Evolutionary conservation across 2,888 invertebrate genomes (phyloP), one percentile per base, ranked within the genome.

Genomic region (Tiphia femorata): DNA sequence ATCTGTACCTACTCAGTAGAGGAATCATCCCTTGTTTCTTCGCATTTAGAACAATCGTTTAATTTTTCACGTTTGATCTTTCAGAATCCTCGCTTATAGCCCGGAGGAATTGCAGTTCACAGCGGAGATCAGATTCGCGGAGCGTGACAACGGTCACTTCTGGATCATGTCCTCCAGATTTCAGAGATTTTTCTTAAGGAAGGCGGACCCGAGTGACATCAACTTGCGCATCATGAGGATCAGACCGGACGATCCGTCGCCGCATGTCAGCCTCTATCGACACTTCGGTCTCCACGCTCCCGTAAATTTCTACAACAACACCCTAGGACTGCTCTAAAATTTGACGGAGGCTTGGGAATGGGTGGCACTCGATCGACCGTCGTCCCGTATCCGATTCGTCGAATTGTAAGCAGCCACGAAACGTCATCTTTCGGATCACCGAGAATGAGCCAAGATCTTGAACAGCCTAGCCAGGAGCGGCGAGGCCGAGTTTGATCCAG

Each of bases 151-250:
- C 29, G 90, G 89, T 5, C 88, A 88, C 44, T 78, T 94, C n/a
- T 95, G 93, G 90, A 85, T 88, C 3, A 84, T 94, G 27, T 88
- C 92, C 1, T 90, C 92, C 0, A 88, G 91, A 55, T 93, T 94
- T 86, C 94, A 95, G 74, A 91, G 91, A 70, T 94, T 90, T 86
- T 93, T 93, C 86, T 85, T 88, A 54, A 88, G 89, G 70, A 87
- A 89, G 29, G 86, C 92, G 10, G 88, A 89, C 75, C 84, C 87
- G 0, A 86, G 88, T 47, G 93, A 93, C 80, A 86, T 88, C 27
- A 94, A 94, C 79, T 85, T 93, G 46, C 88, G 94, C 51, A 86
- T 94, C n/a, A 72, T 94, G 46, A 88, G 92, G 44, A 84, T 91
- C 70, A 69, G 70, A 2, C 66, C 73, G 0, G 67, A 70, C 1